Percentiles rank a stretch among this genome's conserved stretches.
These are phyloP conservation scores for Rhinichthys klamathensis DNA, from an alignment of 2,113 vertebrate species.

Conservation along the genomic window DNA sequence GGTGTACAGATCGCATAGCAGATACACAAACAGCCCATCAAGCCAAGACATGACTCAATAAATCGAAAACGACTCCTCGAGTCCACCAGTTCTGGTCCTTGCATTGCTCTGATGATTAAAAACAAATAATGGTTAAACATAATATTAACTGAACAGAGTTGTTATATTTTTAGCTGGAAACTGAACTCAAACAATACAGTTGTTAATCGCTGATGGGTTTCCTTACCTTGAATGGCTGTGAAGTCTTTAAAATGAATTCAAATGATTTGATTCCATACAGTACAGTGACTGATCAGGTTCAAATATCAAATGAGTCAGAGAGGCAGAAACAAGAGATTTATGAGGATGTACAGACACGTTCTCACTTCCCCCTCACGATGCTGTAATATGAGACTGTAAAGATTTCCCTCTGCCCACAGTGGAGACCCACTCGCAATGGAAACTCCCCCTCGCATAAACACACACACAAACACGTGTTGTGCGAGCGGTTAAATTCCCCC, in stretches of 20 bases:
- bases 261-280: neutral
- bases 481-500: slow-evolving; percentile 54
- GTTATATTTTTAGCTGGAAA: neutral
- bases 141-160: neutral
- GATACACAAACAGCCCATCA: slow-evolving; percentile 73
- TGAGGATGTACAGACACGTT: neutral
- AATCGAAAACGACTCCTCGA: slow-evolving; percentile 71
- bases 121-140: neutral
- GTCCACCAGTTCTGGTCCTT: slow-evolving; percentile 61
- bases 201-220: neutral
- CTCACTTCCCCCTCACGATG: slow-evolving; percentile 42
- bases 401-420: slow-evolving; percentile 48
- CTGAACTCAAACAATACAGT: neutral
- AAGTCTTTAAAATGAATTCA: neutral
- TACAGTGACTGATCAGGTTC: neutral
- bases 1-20: slow-evolving; percentile 73
- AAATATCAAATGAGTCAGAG: neutral
- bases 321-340: slow-evolving; percentile 30
- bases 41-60: slow-evolving; percentile 68
- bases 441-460: slow-evolving; percentile 63
- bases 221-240: slow-evolving; percentile 32
- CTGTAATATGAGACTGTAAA: slow-evolving; percentile 50
- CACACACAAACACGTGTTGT: neutral
- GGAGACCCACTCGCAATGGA: slow-evolving; percentile 60
- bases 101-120: slow-evolving; percentile 61